A percentile compares a stretch with the other conserved stretches of the same genome.
Evolutionary conservation across 2,888 invertebrate genomes (phyloP).

Genomic region (Desoria tigrina): DNA sequence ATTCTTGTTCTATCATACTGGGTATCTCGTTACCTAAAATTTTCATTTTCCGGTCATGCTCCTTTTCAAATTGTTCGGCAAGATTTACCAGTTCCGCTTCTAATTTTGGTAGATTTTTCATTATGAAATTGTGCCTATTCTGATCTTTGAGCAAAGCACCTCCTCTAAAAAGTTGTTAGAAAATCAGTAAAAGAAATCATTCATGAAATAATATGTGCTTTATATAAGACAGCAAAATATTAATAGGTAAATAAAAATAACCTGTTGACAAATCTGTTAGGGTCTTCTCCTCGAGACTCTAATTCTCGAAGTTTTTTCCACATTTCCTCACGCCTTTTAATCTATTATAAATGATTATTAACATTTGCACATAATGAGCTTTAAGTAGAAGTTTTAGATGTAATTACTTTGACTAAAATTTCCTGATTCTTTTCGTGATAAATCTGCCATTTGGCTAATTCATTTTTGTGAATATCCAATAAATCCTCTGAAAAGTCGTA

Average conservation of each 20-base stretch:
- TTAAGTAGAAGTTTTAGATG: background rate
- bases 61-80: slow-evolving; percentile 38
- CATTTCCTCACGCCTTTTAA: slow-evolving; percentile 38
- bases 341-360: slow-evolving; percentile 16
- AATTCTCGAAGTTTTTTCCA: slow-evolving; percentile 40
- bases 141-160: slow-evolving; percentile 44
- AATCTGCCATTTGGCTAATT: slow-evolving; percentile 36
- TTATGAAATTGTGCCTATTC: slow-evolving; percentile 35
- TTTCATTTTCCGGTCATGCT: slow-evolving; percentile 40
- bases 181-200: background rate
- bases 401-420: slow-evolving; percentile 34
- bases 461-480: slow-evolving; percentile 35
- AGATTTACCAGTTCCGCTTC: slow-evolving; percentile 36
- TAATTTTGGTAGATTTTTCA: slow-evolving; percentile 38
- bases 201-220: background rate
- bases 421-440: slow-evolving; percentile 44
- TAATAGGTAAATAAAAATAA: slow-evolving; percentile 7
- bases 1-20: slow-evolving; percentile 36
- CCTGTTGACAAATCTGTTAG: slow-evolving; percentile 42
- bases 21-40: slow-evolving; percentile 35
- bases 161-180: slow-evolving; percentile 37
- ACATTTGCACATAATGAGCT: background rate
- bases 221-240: slow-evolving; percentile 8
- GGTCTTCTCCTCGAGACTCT: slow-evolving; percentile 39
- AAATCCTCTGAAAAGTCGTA: slow-evolving; percentile 37